Evolutionary conservation across 2,888 invertebrate species (phyloP).

Genomic region (Nasonia oneida): DNA sequence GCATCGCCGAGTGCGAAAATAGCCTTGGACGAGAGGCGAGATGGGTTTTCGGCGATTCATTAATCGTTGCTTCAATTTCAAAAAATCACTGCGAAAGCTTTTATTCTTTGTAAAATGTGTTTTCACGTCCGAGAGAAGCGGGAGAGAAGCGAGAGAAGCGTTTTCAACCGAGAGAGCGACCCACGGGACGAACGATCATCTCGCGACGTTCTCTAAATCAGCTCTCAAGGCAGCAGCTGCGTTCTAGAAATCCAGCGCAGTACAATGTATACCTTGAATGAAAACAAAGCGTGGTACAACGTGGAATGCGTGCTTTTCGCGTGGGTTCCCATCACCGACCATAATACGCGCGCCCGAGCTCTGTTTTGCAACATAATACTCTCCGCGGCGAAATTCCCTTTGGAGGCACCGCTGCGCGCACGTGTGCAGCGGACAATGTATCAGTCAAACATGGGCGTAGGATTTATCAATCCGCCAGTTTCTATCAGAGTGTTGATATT

Average conservation of each 20-base stretch:
- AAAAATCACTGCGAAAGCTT: too few species aligned
- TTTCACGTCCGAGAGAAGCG: too few species aligned
- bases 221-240: background rate
- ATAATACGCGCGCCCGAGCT: background rate
- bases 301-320: conserved; percentile 32
- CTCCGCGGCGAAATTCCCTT: background rate
- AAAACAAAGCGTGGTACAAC: conserved; percentile 40
- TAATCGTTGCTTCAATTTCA: background rate
- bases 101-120: too few species aligned
- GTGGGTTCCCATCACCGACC: conserved; percentile 4
- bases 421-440: background rate
- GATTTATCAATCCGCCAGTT: background rate
- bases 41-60: background rate
- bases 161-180: background rate
- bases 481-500: background rate
- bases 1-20: conserved; percentile 36
- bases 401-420: background rate
- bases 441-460: background rate
- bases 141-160: too few species aligned
- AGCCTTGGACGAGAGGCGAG: background rate
- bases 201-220: conserved; percentile 24
- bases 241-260: background rate
- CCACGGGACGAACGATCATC: background rate
- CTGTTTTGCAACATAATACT: background rate
- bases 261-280: conserved; percentile 8